A percentile compares a stretch with the other conserved stretches of the same genome.
Conservation (phyloP, 2,888 invertebrate genomes). For the Leptarthrus brevirostris region DNA sequence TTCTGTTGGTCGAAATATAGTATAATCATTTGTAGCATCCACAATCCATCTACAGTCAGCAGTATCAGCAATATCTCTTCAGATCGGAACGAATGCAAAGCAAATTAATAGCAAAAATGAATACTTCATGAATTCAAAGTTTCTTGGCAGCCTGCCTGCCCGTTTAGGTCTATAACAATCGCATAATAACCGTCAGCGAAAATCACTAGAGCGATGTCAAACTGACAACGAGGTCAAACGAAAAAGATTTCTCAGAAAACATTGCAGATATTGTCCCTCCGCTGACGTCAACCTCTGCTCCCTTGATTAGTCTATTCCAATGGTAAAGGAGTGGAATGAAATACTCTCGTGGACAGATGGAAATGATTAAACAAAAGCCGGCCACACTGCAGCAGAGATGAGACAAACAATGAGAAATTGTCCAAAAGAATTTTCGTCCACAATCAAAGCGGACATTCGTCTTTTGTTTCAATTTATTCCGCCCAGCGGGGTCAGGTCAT, state of each 20-base stretch:
- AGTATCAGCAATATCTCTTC: background rate
- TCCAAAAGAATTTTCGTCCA: constrained; percentile 40
- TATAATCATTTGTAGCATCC: too few relatives aligned
- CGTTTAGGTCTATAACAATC: constrained; percentile 16
- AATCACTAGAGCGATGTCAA: constrained; percentile 40
- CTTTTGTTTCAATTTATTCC: constrained; percentile 42
- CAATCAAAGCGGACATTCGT: constrained; percentile 35
- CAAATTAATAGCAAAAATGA: constrained; percentile 19
- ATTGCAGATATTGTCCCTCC: constrained; percentile 23
- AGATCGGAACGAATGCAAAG: constrained; percentile 24
- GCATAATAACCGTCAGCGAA: constrained; percentile 36
- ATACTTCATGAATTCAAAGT: constrained; percentile 30
- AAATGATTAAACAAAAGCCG: constrained; percentile 39
- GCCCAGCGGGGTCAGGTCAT: constrained; percentile 15
- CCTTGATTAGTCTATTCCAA: background rate
- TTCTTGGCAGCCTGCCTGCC: constrained; percentile 30
- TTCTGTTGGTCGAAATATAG: too few relatives aligned
- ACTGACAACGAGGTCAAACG: constrained; percentile 44
- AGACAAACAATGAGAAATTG: constrained; percentile 45
- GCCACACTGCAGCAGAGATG: constrained; percentile 29
- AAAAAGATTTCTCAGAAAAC: constrained; percentile 35
- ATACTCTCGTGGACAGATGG: constrained; percentile 15
- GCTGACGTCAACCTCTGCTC: constrained; percentile 5
- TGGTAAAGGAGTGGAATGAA: too few relatives aligned
- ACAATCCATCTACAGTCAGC: constrained; percentile 2